Conservation (phyloP, 2,113 vertebrate genomes). For the Sigmodon hispidus region DNA sequence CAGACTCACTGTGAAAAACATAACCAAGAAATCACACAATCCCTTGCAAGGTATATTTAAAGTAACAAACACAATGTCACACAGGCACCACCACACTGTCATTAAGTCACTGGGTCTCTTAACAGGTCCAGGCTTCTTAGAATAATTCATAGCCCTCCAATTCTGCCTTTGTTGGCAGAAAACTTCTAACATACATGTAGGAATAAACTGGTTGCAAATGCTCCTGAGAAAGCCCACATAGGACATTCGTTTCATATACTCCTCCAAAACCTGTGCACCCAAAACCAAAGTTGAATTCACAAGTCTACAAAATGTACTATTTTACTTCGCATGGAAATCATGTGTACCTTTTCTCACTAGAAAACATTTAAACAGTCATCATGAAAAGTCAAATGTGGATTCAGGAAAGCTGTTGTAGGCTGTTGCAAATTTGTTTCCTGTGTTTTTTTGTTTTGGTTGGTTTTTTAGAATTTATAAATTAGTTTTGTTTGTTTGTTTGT, state of each 20-base stretch:
- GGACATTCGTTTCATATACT: slow-evolving; percentile 48
- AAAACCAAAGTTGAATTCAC: slow-evolving; percentile 74
- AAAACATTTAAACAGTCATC: slow-evolving; percentile 69
- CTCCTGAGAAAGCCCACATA: slow-evolving; percentile 65
- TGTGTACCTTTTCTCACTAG: slow-evolving; percentile 65
- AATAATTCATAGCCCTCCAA: slow-evolving; percentile 54
- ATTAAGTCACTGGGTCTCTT: slow-evolving; percentile 62
- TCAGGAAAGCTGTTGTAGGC: slow-evolving; percentile 61
- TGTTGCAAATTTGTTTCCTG: slow-evolving; percentile 57
- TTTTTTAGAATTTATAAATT: not conserved
- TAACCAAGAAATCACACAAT: slow-evolving; percentile 66
- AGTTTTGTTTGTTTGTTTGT: not conserved
- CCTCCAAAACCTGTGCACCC: slow-evolving; percentile 47
- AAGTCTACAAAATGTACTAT: not conserved
- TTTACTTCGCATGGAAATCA: slow-evolving; percentile 73
- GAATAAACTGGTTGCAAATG: slow-evolving; percentile 47
- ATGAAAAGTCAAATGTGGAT: slow-evolving; percentile 74
- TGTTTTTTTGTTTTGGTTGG: not conserved
- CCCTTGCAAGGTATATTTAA: slow-evolving; percentile 53
- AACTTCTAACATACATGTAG: slow-evolving; percentile 52
- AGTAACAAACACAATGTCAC: slow-evolving; percentile 60
- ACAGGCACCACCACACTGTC: slow-evolving; percentile 28
- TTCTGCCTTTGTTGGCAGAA: slow-evolving; percentile 58
- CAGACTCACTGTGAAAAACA: slow-evolving; percentile 43
- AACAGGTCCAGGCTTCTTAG: slow-evolving; percentile 50